A percentile compares a stretch with the other conserved stretches of the same genome.
Conservation (phyloP, 1,140 invertebrate genomes). For the Colletes gigas region DNA sequence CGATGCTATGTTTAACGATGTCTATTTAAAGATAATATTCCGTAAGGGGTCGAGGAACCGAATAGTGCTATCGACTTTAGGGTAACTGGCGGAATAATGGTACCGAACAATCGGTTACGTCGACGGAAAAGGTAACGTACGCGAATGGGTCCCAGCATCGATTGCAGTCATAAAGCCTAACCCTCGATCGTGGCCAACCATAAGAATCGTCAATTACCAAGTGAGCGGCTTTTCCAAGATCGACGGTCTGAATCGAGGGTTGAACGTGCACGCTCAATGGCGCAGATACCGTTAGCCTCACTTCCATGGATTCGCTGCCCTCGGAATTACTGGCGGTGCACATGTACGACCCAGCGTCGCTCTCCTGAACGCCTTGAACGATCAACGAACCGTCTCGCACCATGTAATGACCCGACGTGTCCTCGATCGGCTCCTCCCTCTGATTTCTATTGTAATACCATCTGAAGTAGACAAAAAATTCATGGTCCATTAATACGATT, state of each 20-base stretch:
- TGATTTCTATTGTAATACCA: constrained; percentile 81
- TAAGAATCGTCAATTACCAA: constrained; percentile 78
- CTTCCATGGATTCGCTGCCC: constrained; percentile 83
- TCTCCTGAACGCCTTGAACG: constrained; percentile 81
- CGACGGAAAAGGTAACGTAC: neutral
- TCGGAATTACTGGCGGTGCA: constrained; percentile 84
- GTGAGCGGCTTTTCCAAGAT: constrained; percentile 82
- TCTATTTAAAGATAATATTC: too few relatives aligned
- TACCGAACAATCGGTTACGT: too few relatives aligned
- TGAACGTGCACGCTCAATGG: constrained; percentile 82
- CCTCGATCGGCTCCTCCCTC: constrained; percentile 80
- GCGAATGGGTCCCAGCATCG: neutral
- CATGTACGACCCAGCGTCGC: constrained; percentile 80
- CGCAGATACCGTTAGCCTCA: constrained; percentile 81
- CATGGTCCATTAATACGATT: too few relatives aligned
- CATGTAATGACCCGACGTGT: constrained; percentile 77
- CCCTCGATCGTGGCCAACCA: neutral
- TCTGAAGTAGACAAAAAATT: constrained; percentile 63
- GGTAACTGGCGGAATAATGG: too few relatives aligned
- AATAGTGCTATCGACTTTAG: too few relatives aligned
- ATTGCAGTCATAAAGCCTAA: neutral
- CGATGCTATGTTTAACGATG: too few relatives aligned
- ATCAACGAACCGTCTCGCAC: constrained; percentile 82
- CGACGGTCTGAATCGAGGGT: constrained; percentile 82
- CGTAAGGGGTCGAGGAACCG: too few relatives aligned